Evolutionary conservation across 37 sponge, comb jelly and placozoan species (phyloP), one percentile per base, ranked within the genome.

Genomic region (Aphrocallistes beatrix): DNA sequence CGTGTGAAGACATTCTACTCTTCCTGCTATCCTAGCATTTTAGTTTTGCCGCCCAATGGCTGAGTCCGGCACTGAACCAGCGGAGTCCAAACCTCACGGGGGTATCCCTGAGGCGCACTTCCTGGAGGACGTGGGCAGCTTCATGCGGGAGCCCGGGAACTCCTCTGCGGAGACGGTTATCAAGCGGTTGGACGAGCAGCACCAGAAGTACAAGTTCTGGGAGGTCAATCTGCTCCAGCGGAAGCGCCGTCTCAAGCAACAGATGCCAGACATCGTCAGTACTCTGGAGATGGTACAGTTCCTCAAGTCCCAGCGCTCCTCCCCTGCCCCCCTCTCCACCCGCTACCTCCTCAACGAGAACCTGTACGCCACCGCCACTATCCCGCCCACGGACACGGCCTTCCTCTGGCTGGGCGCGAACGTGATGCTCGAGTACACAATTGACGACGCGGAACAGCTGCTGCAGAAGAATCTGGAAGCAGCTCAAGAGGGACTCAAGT

Each of bases 351-450:
- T 97, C 37, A 92, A 95, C 21, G 93, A 92, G 25, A 86, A 88
- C 38, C 89, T 97, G 81, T 91, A 93, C 38, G 92, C 95, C 36
- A 85, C 82, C 32, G 97, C 97, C 9, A 86, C 88, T 23, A 85
- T 97, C n/a, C 88, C 91, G 0, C 93, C 93, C 3, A 91, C 93
- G 3, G 88, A 91, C 36, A 91, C 83, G 23, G 95, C 94, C 23
- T 86, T 82, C 21, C 88, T 97, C 19, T 97, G 97, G 97, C 88
- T 97, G 1, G 97, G 97, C 40, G 97, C 97, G 37, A 96, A 96
- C 84, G 93, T 92, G 23, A 96, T 96, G 97, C 85, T 96, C 51
- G 97, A 96, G 85, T 96, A 96, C 85, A 84, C 91, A 0, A 90
- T 94, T 36, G 94, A 90, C 38, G 97, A 92, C 42, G 97, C 94